Conservation (phyloP, 2,888 invertebrate genomes). For the Drosophila rellima region DNA sequence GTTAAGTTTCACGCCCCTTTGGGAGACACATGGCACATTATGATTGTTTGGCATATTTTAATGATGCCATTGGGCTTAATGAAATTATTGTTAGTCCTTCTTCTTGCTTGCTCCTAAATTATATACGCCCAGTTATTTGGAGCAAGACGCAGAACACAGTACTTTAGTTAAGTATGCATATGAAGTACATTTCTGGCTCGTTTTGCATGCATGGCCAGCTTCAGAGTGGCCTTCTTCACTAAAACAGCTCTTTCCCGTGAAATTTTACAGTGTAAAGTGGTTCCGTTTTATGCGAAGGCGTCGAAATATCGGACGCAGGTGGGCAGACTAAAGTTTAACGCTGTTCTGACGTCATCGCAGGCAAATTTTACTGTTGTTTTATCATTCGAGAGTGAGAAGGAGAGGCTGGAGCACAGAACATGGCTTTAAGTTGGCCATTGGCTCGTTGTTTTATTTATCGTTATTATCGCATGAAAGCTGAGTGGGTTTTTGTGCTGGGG, state of each 20-base stretch:
- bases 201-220: constrained; percentile 57
- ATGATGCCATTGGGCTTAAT: constrained; percentile 82
- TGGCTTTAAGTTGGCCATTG: constrained; percentile 45
- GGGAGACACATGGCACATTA: constrained; percentile 54
- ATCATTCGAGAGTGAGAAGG: not conserved
- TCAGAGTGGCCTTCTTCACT: constrained; percentile 22
- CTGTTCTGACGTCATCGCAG: constrained; percentile 65
- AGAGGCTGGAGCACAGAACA: constrained; percentile 3
- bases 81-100: constrained; percentile 73
- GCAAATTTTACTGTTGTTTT: constrained; percentile 60
- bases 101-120: not conserved
- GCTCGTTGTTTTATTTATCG: constrained; percentile 57
- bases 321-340: constrained; percentile 43
- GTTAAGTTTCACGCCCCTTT: constrained; percentile 7
- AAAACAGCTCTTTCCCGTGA: constrained; percentile 26
- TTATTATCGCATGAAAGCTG: constrained; percentile 65
- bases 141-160: not conserved
- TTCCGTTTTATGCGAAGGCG: constrained; percentile 45
- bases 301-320: constrained; percentile 52
- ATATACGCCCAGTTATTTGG: not conserved
- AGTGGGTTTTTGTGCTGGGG: constrained; percentile 48
- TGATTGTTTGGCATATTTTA: constrained; percentile 80
- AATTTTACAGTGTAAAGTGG: constrained; percentile 56
- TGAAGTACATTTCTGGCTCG: constrained; percentile 56
- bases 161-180: constrained; percentile 66